Conservation (phyloP, 2,113 vertebrate species). For the Istiophorus platypterus region DNA sequence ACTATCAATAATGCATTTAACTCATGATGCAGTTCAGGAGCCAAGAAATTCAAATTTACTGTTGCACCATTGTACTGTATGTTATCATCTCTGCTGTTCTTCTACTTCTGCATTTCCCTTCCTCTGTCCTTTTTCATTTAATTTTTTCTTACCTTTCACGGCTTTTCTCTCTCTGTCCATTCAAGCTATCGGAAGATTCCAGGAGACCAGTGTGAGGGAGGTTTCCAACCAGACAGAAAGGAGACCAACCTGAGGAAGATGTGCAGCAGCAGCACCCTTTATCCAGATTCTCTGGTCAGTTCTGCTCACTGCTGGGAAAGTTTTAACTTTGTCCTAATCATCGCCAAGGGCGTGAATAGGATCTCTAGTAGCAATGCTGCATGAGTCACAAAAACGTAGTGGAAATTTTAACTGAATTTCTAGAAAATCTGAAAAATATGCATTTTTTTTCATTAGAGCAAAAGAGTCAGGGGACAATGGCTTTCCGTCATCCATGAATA, state of each 20-base stretch:
- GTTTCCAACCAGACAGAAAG: slow-evolving; percentile 86
- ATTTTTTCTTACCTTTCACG: not conserved
- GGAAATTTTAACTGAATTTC: too few species aligned
- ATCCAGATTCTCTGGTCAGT: slow-evolving; percentile 78
- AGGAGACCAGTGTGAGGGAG: slow-evolving; percentile 90
- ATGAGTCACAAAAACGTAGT: not conserved
- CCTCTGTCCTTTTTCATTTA: not conserved
- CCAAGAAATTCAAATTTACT: not conserved
- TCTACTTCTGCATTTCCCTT: not conserved
- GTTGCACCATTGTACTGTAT: not conserved
- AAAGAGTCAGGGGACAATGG: too few species aligned
- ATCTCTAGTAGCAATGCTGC: not conserved
- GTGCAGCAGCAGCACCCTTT: slow-evolving; percentile 87
- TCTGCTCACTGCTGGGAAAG: not conserved
- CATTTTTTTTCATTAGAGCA: too few species aligned
- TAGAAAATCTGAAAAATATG: too few species aligned
- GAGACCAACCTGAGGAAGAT: slow-evolving; percentile 89
- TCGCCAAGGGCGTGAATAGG: not conserved
- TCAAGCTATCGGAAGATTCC: slow-evolving; percentile 95
- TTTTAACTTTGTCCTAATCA: not conserved
- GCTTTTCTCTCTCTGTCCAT: slow-evolving; percentile 3
- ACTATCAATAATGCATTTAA: too few species aligned
- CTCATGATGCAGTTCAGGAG: not conserved
- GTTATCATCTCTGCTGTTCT: not conserved
- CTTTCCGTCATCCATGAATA: not conserved